Evolutionary conservation across 2,888 invertebrate species (phyloP).

Genomic region (Tachina fera): DNA sequence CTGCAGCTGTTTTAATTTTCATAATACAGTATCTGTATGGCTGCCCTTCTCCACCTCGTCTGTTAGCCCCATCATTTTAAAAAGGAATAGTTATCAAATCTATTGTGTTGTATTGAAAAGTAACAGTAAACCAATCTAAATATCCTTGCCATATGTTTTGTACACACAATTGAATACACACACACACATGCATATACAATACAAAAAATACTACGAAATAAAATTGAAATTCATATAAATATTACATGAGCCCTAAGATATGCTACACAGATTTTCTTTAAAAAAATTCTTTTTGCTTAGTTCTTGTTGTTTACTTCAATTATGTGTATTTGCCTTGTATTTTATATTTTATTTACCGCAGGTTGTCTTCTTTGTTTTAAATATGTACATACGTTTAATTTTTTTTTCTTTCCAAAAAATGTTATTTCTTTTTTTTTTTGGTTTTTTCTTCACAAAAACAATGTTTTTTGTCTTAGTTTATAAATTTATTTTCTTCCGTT

Average conservation of each 20-base stretch:
- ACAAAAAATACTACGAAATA: slow-evolving; percentile 29
- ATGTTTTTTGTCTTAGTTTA: slow-evolving; percentile 24
- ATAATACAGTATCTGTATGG: slow-evolving; percentile 2
- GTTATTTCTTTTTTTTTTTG: slow-evolving; percentile 23
- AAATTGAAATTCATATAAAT: slow-evolving; percentile 16
- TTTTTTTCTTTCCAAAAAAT: slow-evolving; percentile 16
- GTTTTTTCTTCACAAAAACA: slow-evolving; percentile 8
- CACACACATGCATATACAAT: background rate
- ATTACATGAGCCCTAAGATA: slow-evolving; percentile 61
- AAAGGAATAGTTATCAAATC: slow-evolving; percentile 22
- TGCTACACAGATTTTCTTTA: slow-evolving; percentile 49
- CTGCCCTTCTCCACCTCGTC: background rate
- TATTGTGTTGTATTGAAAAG: slow-evolving; percentile 33
- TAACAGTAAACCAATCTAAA: slow-evolving; percentile 33
- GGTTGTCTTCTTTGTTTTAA: slow-evolving; percentile 7
- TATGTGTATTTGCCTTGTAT: background rate
- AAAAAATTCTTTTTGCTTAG: background rate
- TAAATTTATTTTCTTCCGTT: slow-evolving; percentile 54
- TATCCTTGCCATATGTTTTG: slow-evolving; percentile 44
- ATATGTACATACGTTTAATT: background rate
- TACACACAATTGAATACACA: slow-evolving; percentile 15
- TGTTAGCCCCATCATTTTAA: background rate
- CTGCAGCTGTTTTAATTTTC: slow-evolving; percentile 67
- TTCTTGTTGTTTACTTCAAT: background rate
- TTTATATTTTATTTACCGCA: slow-evolving; percentile 16